phyloP scores from a whole-genome alignment of 2,888 invertebrate genomes.

The Luffia ferchaultella region DNA sequence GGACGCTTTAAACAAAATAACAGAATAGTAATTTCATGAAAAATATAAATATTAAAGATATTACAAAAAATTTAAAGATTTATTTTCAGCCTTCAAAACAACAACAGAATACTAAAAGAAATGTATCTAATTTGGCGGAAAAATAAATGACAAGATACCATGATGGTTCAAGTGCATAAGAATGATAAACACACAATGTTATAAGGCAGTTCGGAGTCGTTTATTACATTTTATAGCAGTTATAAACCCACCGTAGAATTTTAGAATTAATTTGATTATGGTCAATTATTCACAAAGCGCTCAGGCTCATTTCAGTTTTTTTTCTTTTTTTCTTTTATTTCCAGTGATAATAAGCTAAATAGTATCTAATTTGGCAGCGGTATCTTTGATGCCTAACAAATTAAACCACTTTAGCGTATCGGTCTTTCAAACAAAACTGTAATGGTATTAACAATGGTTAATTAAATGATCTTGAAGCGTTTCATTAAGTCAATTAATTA shows the following conservation, averaged over 20 bases:
- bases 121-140: too few relatives aligned
- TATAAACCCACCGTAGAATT: constrained; percentile 65
- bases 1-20: too few relatives aligned
- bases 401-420: constrained; percentile 65
- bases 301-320: constrained; percentile 42
- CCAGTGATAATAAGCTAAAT: constrained; percentile 59
- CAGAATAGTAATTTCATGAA: too few relatives aligned
- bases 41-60: too few relatives aligned
- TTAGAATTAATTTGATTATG: constrained; percentile 66
- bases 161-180: too few relatives aligned
- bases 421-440: constrained; percentile 37
- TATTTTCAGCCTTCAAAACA: too few relatives aligned
- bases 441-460: constrained; percentile 62
- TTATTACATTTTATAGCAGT: constrained; percentile 60
- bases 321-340: too few relatives aligned
- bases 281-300: constrained; percentile 64
- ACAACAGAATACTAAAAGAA: too few relatives aligned
- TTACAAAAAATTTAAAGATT: too few relatives aligned
- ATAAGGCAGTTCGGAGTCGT: constrained; percentile 53
- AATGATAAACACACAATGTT: constrained; percentile 35
- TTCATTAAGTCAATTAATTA: too few relatives aligned
- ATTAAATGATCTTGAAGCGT: constrained; percentile 55
- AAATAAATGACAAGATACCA: too few relatives aligned
- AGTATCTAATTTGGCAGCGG: constrained; percentile 61
- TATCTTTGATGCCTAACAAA: constrained; percentile 59